Percentiles rank a stretch among this genome's conserved stretches.
Conservation (phyloP, 2,888 invertebrate genomes). For the Ferrisia virgata region DNA sequence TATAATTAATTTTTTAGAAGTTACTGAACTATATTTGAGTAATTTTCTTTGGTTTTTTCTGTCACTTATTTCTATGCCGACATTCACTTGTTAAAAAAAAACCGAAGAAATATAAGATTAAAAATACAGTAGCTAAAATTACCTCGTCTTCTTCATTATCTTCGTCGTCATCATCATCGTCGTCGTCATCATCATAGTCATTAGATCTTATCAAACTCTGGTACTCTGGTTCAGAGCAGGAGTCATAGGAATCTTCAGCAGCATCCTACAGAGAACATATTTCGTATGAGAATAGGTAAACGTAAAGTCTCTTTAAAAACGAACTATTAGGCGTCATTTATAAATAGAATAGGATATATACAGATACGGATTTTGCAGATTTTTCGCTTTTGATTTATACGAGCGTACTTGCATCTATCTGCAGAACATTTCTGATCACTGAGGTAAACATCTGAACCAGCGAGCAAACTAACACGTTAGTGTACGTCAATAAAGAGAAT, state of each 20-base stretch:
- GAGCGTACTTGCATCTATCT: not conserved
- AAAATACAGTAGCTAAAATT: not conserved
- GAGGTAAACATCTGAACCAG: not conserved
- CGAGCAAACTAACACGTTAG: not conserved
- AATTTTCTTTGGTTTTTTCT: not conserved
- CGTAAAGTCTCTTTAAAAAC: too few species aligned
- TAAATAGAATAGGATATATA: not conserved
- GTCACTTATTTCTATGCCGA: too few species aligned
- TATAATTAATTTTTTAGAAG: not conserved
- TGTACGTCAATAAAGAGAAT: not conserved
- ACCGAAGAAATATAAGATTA: not conserved
- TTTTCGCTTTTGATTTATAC: not conserved
- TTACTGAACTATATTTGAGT: not conserved
- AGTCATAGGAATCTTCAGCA: slow-evolving; percentile 39
- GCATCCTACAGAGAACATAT: slow-evolving; percentile 19
- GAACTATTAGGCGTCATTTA: too few species aligned
- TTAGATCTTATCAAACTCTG: slow-evolving; percentile 44
- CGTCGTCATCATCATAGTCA: slow-evolving; percentile 40
- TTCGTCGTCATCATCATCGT: slow-evolving; percentile 40
- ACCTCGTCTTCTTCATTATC: slow-evolving; percentile 20
- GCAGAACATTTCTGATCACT: not conserved
- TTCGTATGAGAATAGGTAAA: too few species aligned
- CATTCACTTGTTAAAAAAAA: too few species aligned
- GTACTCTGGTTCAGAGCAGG: slow-evolving; percentile 43
- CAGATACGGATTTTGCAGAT: not conserved